phyloP scores from a whole-genome alignment of 2,888 invertebrate species.

The Cerastoderma edule region DNA sequence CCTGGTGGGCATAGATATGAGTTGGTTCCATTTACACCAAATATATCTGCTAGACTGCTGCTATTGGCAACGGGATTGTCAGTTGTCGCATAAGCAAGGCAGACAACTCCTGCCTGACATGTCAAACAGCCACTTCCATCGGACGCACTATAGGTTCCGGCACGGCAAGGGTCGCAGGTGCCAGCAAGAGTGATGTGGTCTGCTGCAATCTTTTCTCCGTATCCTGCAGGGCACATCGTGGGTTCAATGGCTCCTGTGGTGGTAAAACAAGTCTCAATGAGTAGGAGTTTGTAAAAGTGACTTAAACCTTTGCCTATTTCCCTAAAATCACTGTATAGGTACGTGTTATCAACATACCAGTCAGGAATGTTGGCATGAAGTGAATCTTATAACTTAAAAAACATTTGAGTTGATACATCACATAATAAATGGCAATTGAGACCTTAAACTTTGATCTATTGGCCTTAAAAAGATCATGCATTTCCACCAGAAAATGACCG shows the following conservation, averaged over 20 bases:
- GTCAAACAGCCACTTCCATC: conserved; percentile 73
- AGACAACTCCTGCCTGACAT: conserved; percentile 82
- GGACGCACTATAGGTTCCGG: conserved; percentile 80
- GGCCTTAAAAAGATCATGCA: no score
- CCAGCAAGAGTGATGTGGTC: conserved; percentile 73
- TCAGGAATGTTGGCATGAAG: no score
- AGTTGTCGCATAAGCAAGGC: conserved; percentile 75
- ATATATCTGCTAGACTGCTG: conserved; percentile 62
- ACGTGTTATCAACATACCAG: no score
- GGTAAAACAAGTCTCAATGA: background rate
- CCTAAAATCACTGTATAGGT: no score
- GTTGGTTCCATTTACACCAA: conserved; percentile 76
- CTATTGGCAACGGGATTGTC: conserved; percentile 78
- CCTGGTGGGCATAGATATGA: conserved; percentile 80
- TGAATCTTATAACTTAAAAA: no score
- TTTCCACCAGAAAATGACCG: no score
- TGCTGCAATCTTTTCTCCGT: conserved; percentile 78
- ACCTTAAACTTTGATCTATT: no score
- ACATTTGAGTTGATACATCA: no score
- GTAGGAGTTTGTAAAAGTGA: no score
- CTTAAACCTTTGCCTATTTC: no score
- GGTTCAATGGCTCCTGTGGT: conserved; percentile 81
- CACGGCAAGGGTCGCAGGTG: conserved; percentile 81
- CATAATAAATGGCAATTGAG: no score
- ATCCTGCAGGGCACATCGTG: conserved; percentile 80